These are phyloP conservation scores for Paratilapia polleni DNA, from an alignment of 2,113 vertebrate genomes.

Conservation along the genomic window DNA sequence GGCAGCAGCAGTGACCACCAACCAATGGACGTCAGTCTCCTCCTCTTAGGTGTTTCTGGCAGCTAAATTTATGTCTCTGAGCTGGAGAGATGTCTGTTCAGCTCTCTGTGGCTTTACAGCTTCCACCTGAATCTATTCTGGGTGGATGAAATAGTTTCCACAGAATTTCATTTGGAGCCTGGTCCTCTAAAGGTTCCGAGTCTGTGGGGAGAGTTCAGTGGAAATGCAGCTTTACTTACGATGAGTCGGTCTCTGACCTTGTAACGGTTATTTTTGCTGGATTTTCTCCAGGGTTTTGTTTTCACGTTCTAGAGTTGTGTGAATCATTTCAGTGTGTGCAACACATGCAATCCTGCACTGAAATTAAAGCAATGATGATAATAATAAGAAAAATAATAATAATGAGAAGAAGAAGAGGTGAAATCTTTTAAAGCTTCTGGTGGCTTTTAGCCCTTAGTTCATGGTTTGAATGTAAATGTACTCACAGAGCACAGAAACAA, in stretches of 20 bases:
- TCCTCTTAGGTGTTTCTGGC: not conserved
- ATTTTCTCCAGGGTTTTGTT: not conserved
- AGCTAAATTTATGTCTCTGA: not conserved
- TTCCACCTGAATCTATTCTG: not conserved
- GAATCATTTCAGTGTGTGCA: not conserved
- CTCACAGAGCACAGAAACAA: too few relatives aligned
- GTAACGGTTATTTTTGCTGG: not conserved
- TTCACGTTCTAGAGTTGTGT: not conserved
- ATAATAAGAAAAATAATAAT: not conserved
- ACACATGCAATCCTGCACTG: rapidly evolving
- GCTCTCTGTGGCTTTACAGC: not conserved
- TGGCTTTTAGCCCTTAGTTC: not conserved
- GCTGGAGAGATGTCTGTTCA: not conserved
- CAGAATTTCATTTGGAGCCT: not conserved
- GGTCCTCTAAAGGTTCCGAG: not conserved
- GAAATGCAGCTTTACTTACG: not conserved
- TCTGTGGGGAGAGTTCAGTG: not conserved
- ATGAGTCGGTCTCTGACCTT: not conserved
- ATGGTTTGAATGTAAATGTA: not conserved
- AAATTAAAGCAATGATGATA: not conserved
- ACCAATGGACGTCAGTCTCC: not conserved
- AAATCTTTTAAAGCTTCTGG: not conserved
- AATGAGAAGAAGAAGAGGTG: too few relatives aligned
- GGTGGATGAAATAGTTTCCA: not conserved
- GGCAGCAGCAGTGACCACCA: not conserved